Base-by-base conservation (phyloP, 2,113 vertebrate species). In the Pontoporia blainvillei region DNA sequence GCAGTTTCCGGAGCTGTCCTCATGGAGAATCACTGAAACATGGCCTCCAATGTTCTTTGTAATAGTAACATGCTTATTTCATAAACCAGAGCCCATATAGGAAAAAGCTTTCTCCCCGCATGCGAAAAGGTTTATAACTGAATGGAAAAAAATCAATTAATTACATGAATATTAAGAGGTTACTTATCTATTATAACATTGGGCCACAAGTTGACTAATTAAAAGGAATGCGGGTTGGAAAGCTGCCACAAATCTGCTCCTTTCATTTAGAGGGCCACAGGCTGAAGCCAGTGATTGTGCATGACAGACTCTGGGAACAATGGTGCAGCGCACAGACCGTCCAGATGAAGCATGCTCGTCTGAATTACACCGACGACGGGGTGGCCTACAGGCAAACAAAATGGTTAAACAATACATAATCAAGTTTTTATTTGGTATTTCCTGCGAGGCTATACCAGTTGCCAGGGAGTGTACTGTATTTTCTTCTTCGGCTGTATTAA, bases 341-440 rank as follows among this genome's bases (percentile, higher is more conserved):
- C 98, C 98, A 98, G 98, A 98, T 97, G 98, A 98, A 99, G 98
- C 98, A 97, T 98, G 98, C 98, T 97, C 98, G 96, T 98, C 98
- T 98, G 98, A 98, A 98, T 98, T 98, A 98, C 98, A 98, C 98
- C 97, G 94, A 97, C 98, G 97, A 98, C 97, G 73, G 98, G 98
- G 98, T 98, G 98, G 98, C 99, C 99, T 98, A 98, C 98, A 98
- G 98, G 98, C 98, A 98, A 98, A 99, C 98, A 98, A 98, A 99
- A 98, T 98, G 98, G 98, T 98, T 98, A 98, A 99, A 98, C 98
- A 99, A 99, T 98, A 98, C 98, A 99, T 98, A 98, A 98, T 98
- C 98, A 98, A 98, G 97, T 98, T 99, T 98, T 99, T 99, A 99
- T 99, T 99, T 99, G 98, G 98, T 99, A 99, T 99, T 99, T 99